Base-by-base conservation (phyloP, 2,888 invertebrate genomes). In the Yponomeuta evonymella region DNA sequence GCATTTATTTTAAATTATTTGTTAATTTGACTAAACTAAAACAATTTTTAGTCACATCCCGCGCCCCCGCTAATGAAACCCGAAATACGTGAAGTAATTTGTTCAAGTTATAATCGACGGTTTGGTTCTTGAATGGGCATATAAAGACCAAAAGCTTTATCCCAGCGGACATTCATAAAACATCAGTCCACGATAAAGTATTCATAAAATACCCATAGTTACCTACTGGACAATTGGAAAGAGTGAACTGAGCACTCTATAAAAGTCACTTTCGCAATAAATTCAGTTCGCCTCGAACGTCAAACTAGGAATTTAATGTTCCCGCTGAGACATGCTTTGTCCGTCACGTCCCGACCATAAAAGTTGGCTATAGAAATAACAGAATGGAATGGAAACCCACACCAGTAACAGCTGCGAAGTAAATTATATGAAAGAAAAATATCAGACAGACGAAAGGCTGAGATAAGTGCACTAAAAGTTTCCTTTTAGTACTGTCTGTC, bases 401-500 rank as follows among this genome's bases (percentile, higher is more conserved):
- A 15, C 51, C 51, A 58, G 15, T 15, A 15, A 58, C 51, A 58
- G 51, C 51, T 58, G 51, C 51, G 51, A 15, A 58, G 51, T 58
- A 58, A 58, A 58, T 58, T 58, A 58, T 58, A 58, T 15, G 15
- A 15, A 12, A 58, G 51, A 58, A 58, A 58, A 58, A 58, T 58
- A 58, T 58, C 51, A 58, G 51, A 15, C 51, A 23, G 23, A 15
- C 15, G 51, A 58, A 58, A 58, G 15, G 51, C 51, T 58, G 15
- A 58, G 51, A 58, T 64, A 64, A 64, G 30, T 64, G 64, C 64
- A 64, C 64, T 29, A 64, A 64, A 29, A 64, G 64, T 64, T 30
- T 64, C 30, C 51, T 58, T 58, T 58, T 58, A 58, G 51, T 58
- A 12, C 15, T 58, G 12, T 58, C 51, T 3, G 51, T 58, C 3